phyloP scores from a whole-genome alignment of 2,888 invertebrate species.

The Tipula unca region DNA sequence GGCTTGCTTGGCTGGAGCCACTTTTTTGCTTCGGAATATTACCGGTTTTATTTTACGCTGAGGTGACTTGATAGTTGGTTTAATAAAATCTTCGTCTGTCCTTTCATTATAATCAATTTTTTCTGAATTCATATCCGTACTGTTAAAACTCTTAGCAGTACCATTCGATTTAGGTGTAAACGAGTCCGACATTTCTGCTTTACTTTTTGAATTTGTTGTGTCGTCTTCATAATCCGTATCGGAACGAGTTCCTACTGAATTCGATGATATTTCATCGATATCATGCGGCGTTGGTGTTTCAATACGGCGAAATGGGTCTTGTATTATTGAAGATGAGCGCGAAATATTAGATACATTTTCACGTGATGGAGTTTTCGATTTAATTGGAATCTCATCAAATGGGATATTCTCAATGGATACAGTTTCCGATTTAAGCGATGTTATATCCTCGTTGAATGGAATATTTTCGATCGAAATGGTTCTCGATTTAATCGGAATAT shows the following conservation, averaged over 20 bases:
- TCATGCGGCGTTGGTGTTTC: constrained; percentile 14
- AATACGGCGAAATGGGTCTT: not conserved
- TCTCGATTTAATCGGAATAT: constrained; percentile 14
- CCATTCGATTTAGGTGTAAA: constrained; percentile 29
- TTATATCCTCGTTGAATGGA: not conserved
- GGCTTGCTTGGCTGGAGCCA: not conserved
- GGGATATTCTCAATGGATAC: not conserved
- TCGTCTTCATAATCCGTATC: constrained; percentile 18
- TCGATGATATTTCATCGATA: constrained; percentile 19
- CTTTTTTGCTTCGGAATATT: constrained; percentile 33
- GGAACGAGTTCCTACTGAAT: constrained; percentile 16
- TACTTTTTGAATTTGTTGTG: not conserved
- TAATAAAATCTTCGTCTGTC: not conserved
- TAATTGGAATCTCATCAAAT: not conserved
- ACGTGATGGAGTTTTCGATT: constrained; percentile 1
- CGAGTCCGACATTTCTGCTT: constrained; percentile 25
- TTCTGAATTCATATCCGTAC: constrained; percentile 34
- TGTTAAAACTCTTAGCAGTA: constrained; percentile 29
- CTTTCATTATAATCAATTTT: constrained; percentile 19
- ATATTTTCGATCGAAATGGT: not conserved
- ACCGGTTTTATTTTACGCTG: constrained; percentile 38
- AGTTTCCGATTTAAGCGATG: constrained; percentile 27
- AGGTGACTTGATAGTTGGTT: constrained; percentile 27
- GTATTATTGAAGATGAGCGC: not conserved
- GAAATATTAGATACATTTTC: constrained; percentile 18